Conservation (phyloP, 1,140 invertebrate species). For the Pogonomyrmex barbatus region DNA sequence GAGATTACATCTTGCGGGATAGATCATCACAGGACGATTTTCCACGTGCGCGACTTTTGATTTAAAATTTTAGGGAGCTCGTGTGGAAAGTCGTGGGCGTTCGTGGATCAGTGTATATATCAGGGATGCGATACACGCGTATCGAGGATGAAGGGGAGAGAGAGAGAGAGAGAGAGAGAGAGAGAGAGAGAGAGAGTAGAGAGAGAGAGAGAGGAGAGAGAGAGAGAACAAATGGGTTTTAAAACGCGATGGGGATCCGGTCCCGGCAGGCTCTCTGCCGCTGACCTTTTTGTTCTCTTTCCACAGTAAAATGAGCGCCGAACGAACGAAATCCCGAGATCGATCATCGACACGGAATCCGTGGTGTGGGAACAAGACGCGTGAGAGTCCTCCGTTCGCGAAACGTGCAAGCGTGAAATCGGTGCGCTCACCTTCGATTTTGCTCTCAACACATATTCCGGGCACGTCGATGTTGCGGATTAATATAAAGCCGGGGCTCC, state of each 20-base stretch:
- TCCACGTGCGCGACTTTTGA: constrained; percentile 16
- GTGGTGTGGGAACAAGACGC: constrained; percentile 59
- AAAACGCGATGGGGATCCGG: constrained; percentile 59
- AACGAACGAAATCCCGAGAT: constrained; percentile 53
- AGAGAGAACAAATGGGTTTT: constrained; percentile 45
- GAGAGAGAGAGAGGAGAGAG: not conserved
- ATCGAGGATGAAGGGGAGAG: not conserved
- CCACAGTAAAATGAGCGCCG: constrained; percentile 45
- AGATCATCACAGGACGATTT: constrained; percentile 3
- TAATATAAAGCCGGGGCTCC: constrained; percentile 27
- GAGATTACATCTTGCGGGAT: not conserved
- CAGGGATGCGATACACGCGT: constrained; percentile 21
- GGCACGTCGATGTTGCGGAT: constrained; percentile 29
- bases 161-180: not conserved
- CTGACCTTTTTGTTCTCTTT: constrained; percentile 55
- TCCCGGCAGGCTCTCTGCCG: constrained; percentile 36
- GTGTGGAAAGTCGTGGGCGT: not conserved
- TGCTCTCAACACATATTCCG: constrained; percentile 29
- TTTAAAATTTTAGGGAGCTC: constrained; percentile 36
- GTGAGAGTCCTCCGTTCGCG: constrained; percentile 25
- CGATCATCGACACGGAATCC: constrained; percentile 65
- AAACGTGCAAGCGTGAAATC: constrained; percentile 37
- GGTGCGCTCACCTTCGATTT: constrained; percentile 37
- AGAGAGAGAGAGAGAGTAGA: not conserved
- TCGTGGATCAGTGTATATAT: constrained; percentile 12